Conservation (phyloP, 2,797 vertebrate species). For the Parotocinclus haroldoi region DNA sequence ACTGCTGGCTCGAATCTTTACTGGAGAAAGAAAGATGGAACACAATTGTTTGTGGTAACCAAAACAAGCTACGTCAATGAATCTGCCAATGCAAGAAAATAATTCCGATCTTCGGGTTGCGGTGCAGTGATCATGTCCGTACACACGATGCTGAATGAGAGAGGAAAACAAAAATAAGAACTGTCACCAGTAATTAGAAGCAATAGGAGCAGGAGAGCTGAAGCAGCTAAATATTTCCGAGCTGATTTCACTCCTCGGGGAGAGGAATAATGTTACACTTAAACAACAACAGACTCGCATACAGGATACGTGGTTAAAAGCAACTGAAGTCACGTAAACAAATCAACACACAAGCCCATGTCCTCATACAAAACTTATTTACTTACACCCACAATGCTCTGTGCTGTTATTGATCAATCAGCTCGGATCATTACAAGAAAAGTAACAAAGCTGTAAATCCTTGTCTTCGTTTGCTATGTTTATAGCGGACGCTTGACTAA, state of each 20-base stretch:
- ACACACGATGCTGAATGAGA: not conserved
- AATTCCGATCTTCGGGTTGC: not conserved
- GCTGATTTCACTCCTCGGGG: conserved; percentile 39
- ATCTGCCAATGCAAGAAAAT: too few species aligned
- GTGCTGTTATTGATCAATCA: too few species aligned
- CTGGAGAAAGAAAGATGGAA: too few species aligned
- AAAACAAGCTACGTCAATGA: too few species aligned
- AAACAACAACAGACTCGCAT: conserved; percentile 35
- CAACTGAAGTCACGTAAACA: conserved; percentile 25
- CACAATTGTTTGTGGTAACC: too few species aligned
- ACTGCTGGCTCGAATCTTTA: too few species aligned
- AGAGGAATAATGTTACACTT: conserved; percentile 32
- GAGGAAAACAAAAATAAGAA: not conserved
- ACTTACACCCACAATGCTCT: not conserved
- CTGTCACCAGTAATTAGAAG: conserved; percentile 5
- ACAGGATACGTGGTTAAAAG: conserved; percentile 17
- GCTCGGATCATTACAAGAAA: too few species aligned
- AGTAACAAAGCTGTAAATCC: too few species aligned
- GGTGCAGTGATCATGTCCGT: not conserved
- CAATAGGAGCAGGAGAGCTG: not conserved
- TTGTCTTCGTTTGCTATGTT: too few species aligned
- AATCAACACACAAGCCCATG: conserved; percentile 12
- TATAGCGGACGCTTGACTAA: too few species aligned
- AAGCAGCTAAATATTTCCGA: conserved; percentile 24
- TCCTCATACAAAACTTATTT: conserved; percentile 6